phyloP scores from a whole-genome alignment of 2,888 invertebrate species.

The Lepas anatifera region DNA sequence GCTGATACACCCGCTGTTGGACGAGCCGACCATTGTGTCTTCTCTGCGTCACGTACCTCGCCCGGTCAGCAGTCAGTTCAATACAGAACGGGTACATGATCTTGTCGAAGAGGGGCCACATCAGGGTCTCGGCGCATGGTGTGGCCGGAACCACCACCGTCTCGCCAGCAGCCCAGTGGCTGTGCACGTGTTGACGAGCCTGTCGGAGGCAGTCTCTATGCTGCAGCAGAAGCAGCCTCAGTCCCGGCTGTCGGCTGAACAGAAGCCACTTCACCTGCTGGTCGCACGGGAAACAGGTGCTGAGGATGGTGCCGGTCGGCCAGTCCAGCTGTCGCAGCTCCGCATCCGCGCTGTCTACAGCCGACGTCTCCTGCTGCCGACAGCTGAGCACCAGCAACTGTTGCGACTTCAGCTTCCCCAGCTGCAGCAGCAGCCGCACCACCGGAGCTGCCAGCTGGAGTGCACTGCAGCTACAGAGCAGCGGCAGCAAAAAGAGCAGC shows the following conservation, averaged over 20 bases:
- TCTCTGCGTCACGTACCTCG: neutral
- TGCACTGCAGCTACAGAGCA: neutral
- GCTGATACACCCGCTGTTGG: neutral
- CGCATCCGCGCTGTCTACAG: too few species aligned
- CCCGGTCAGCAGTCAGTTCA: neutral
- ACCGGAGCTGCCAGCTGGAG: neutral
- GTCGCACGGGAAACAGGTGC: neutral
- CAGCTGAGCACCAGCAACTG: conserved; percentile 5
- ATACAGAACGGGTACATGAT: neutral
- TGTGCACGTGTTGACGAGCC: neutral
- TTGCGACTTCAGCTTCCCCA: neutral
- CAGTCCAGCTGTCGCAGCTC: conserved; percentile 6
- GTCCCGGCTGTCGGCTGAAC: neutral
- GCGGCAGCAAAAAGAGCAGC: neutral
- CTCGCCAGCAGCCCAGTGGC: conserved; percentile 2
- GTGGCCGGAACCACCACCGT: neutral
- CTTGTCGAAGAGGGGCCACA: neutral
- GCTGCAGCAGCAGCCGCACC: neutral
- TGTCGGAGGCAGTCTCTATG: neutral
- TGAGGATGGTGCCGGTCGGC: neutral
- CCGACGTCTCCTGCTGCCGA: neutral
- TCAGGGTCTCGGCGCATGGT: neutral
- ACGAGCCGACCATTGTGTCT: neutral
- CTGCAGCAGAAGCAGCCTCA: neutral
- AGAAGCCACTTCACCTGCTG: neutral